phyloP scores from a whole-genome alignment of 2,888 invertebrate genomes.

The Eilema sororculum region DNA sequence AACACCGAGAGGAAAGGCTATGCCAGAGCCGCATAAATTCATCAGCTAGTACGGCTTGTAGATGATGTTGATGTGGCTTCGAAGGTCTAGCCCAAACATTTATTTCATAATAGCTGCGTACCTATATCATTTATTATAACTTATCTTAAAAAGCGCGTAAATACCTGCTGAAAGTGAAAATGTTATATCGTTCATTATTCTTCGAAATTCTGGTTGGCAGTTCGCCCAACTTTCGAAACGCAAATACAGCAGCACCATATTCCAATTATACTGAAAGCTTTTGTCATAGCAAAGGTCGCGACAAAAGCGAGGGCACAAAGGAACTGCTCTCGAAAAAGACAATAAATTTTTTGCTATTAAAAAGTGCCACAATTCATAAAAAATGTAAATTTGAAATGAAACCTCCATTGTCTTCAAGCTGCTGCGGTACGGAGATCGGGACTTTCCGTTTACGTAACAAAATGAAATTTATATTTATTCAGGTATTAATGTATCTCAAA shows the following conservation, averaged over 20 bases:
- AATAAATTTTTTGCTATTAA: constrained; percentile 64
- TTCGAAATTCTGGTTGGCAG: not conserved
- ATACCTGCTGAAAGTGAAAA: not conserved
- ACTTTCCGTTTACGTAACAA: constrained; percentile 46
- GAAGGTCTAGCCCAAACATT: too few species aligned
- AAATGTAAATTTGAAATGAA: constrained; percentile 51
- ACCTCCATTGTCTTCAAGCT: constrained; percentile 44
- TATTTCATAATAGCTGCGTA: too few species aligned
- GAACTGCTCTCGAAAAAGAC: constrained; percentile 56
- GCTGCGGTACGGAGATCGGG: constrained; percentile 38
- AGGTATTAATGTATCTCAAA: not conserved
- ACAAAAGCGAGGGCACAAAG: constrained; percentile 43
- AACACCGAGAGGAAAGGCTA: too few species aligned
- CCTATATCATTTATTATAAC: too few species aligned
- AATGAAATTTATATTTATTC: constrained; percentile 27
- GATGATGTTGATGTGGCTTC: too few species aligned
- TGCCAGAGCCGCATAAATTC: too few species aligned
- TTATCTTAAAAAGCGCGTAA: not conserved
- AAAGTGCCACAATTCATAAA: constrained; percentile 51
- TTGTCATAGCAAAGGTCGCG: constrained; percentile 42
- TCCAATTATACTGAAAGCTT: constrained; percentile 41
- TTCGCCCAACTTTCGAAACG: constrained; percentile 9
- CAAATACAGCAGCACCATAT: constrained; percentile 37
- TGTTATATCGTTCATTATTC: not conserved
- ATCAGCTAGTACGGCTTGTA: too few species aligned